Evolutionary conservation across 2,797 vertebrate genomes (phyloP).

Genomic region (Sylvia borin): DNA sequence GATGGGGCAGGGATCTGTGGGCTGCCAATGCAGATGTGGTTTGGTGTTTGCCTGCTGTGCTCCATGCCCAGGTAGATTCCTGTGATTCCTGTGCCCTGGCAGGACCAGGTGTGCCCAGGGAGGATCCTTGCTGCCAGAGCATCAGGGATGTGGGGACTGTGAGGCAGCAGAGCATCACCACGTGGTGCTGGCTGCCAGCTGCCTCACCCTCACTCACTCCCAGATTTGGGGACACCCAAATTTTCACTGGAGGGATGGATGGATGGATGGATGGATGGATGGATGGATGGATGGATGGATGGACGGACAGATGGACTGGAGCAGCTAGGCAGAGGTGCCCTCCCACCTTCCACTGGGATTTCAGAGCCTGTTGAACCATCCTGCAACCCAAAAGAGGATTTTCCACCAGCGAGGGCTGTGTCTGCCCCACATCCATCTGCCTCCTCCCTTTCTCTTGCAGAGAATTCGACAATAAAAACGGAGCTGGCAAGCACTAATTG

Average conservation of each 20-base stretch:
- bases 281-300: neutral
- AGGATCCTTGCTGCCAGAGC: neutral
- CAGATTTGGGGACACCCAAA: neutral
- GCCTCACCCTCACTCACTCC: neutral
- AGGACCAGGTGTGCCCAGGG: neutral
- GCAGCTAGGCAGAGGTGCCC: neutral
- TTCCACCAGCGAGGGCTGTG: neutral
- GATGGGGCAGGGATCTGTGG: neutral
- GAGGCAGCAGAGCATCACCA: neutral
- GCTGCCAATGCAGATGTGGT: neutral
- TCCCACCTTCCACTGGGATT: neutral
- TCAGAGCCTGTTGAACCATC: neutral
- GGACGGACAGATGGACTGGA: neutral
- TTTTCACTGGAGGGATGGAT: neutral
- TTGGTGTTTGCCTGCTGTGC: neutral
- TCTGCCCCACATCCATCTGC: neutral
- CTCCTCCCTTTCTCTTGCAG: neutral
- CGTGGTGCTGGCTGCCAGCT: accelerated
- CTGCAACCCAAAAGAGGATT: neutral
- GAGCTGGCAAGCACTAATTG: neutral
- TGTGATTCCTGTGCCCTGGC: neutral
- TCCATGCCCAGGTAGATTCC: accelerated
- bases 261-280: neutral
- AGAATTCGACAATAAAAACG: neutral
- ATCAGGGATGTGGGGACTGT: accelerated